phyloP scores from a whole-genome alignment of 2,113 vertebrate species.

The Campylomormyrus tamandua region DNA sequence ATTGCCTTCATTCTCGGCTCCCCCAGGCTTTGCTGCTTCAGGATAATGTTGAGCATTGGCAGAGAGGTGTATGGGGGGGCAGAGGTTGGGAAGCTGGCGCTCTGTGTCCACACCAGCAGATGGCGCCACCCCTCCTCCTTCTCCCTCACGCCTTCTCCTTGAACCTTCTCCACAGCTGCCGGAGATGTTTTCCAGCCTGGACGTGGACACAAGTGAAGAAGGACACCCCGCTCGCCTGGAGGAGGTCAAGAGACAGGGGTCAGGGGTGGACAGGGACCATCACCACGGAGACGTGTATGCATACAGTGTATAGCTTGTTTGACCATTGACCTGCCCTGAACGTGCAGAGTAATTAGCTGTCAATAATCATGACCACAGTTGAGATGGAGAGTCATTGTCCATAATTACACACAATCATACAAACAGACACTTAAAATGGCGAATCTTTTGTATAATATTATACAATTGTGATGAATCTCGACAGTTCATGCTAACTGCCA shows the following conservation, averaged over 20 bases:
- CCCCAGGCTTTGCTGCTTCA: not conserved
- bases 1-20: not conserved
- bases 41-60: not conserved
- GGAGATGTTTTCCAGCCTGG: constrained; percentile 37
- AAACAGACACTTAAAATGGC: not conserved
- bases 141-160: constrained; percentile 35
- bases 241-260: constrained; percentile 1
- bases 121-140: not conserved
- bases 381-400: not conserved
- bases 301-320: not conserved
- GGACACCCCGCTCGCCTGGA: constrained; percentile 53
- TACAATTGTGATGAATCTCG: not conserved
- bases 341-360: not conserved
- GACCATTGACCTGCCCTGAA: not conserved
- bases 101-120: not conserved
- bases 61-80: not conserved
- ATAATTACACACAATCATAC: not conserved
- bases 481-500: not conserved
- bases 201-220: constrained; percentile 42
- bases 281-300: not conserved
- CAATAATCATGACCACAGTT: not conserved
- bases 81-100: not conserved
- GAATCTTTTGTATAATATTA: not conserved
- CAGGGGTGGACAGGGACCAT: not conserved
- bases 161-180: constrained; percentile 42